Evolutionary conservation across 2,888 invertebrate genomes (phyloP).

Genomic region (Laothoe populi): DNA sequence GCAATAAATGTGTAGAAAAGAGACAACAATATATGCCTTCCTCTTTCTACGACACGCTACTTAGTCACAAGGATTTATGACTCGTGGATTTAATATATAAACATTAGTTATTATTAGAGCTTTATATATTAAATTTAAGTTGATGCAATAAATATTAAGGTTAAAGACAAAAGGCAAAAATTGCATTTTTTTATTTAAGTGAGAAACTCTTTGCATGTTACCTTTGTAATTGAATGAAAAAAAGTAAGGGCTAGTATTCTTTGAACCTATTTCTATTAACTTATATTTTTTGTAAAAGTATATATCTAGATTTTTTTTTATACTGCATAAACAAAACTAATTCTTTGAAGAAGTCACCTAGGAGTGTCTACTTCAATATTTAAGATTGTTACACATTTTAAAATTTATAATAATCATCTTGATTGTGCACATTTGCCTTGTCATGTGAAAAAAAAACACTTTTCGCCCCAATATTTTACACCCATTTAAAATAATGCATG

Average conservation of each 20-base stretch:
- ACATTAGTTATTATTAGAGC: conserved; percentile 5
- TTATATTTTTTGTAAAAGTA: conserved; percentile 11
- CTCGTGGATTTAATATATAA: conserved; percentile 17
- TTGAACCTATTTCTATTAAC: conserved; percentile 1
- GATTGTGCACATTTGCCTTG: conserved; percentile 1
- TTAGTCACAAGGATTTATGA: conserved; percentile 25
- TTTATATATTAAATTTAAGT: conserved; percentile 19
- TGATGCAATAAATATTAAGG: conserved; percentile 26
- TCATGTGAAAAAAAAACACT: background rate
- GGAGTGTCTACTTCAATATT: background rate
- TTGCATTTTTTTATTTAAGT: conserved; percentile 54
- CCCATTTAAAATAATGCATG: conserved; percentile 6
- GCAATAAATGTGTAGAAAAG: conserved; percentile 21
- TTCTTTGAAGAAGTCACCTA: background rate
- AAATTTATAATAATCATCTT: background rate
- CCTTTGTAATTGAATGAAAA: background rate
- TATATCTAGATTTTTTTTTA: too few relatives aligned
- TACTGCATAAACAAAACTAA: too few relatives aligned
- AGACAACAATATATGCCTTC: conserved; percentile 15
- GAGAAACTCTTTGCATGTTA: conserved; percentile 26
- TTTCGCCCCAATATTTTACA: background rate
- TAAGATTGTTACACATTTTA: background rate
- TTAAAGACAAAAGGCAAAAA: conserved; percentile 62
- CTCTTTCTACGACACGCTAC: conserved; percentile 9
- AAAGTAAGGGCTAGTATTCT: background rate